Evolutionary conservation across 2,888 invertebrate species (phyloP), one percentile per base, ranked within the genome.

Genomic region (Drosophila gaucha): DNA sequence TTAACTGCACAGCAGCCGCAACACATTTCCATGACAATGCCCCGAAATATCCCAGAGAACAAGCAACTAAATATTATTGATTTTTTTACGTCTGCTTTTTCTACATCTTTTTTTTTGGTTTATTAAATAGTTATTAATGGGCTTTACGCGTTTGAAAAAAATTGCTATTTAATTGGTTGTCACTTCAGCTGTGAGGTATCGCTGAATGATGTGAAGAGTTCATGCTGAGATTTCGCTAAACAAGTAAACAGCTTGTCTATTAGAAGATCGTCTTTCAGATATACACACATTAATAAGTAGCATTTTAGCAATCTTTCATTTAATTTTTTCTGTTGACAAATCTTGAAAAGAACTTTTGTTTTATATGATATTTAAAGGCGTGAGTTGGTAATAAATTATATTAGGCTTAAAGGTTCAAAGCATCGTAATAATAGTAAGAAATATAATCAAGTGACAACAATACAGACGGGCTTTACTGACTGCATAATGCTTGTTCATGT

Each of bases 111-210:
- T 22, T 14, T 18, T 46, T 31, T 22, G 31, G 18, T 33, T 39
- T 31, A 36, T 60, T 59, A 60, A 78, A 74, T 63, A 71, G 54
- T 68, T 82, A 82, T 88, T 86, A 67, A 80, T 80, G 63, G 39
- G 38, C 54, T 85, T 86, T 85, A 64, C 67, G 88, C 78, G 65
- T 68, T 68, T 24, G 14, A 33, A 86, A 75, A 62, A 87, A 57
- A 82, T 85, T 62, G 55, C 31, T 79, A 70, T 79, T 86, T 88
- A 82, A 88, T 88, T 82, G 82, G 80, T 83, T 82, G 82, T 82
- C 88, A 86, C 84, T 79, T 88, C 67, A 66, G 59, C 41, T 68
- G 50, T 54, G 36, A 62, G 35, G 33, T 18, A 36, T 50, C 35
- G 35, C 31, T 28, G 31, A 57, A 63, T 55, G 75, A 63, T 75